Base-by-base conservation (phyloP, 2,888 invertebrate genomes). In the Byasa hedistus region DNA sequence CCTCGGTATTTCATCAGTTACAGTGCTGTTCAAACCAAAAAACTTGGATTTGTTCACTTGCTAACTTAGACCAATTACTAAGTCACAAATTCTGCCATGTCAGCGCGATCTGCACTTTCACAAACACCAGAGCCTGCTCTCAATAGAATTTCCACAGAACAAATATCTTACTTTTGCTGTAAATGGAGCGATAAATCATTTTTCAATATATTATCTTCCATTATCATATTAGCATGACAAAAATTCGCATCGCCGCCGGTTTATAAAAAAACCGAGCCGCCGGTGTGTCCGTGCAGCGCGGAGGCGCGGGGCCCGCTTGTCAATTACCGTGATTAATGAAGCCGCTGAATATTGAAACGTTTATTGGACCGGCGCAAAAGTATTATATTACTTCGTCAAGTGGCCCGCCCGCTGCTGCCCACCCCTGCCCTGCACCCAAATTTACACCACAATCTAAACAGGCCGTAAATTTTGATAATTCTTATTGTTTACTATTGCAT, bases 251-350 rank as follows among this genome's bases (percentile, higher is more conserved):
- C 66, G 66, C 67, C 67, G 68, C 71, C 71, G 75, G 76, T 79
- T n/a, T n/a, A 77, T 78, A 84, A 84, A 86, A 39, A 12, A 12
- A 39, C 10, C 39, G 39, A 12, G 10, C 39, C 39, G 39, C 12
- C 39, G 15, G 39, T 39, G 15, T 15, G 39, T 39, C 39, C 39
- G 36, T 39, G 36, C 36, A 1, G 12, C 36, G 39, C 12, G 12
- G 32, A 32, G 32, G 32, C 10, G 39, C 39, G 15, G 12, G 77
- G 83, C 85, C 85, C 78, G 81, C 79, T 82, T 87, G 91, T 91
- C 91, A 91, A 91, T 91, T 91, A 89, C 82, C 78, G 82, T 89
- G 90, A 91, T 91, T 89, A 91, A 91, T 91, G 90, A 86, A 86
- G 78, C 81, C 81, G 81, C 79, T 79, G 86, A 88, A 89, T 89